Conservation (phyloP, 2,888 invertebrate species). For the Hydroisotoma schaefferi region DNA sequence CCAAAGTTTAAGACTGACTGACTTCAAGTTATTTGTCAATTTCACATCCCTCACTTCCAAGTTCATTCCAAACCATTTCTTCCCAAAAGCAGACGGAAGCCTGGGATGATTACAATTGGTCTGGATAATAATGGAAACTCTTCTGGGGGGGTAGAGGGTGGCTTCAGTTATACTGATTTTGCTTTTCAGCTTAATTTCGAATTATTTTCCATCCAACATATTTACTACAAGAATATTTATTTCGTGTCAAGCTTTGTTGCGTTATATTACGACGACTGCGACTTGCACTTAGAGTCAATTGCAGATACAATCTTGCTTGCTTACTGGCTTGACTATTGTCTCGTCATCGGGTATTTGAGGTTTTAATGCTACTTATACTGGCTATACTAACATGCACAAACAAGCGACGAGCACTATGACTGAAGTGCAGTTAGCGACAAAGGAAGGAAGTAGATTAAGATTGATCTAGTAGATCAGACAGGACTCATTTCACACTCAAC, state of each 20-base stretch:
- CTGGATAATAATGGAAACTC: constrained; percentile 2
- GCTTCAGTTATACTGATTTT: too few species aligned
- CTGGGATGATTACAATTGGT: constrained; percentile 14
- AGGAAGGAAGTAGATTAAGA: constrained; percentile 35
- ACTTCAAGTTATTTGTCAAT: constrained; percentile 12
- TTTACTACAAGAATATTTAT: too few species aligned
- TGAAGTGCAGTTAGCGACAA: constrained; percentile 18
- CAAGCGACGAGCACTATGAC: too few species aligned
- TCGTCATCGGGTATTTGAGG: too few species aligned
- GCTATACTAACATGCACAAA: too few species aligned
- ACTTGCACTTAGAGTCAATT: neutral
- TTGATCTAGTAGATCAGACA: constrained; percentile 44
- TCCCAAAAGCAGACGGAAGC: constrained; percentile 17
- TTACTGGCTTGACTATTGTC: neutral
- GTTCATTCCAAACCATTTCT: constrained; percentile 35
- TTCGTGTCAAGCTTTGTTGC: too few species aligned
- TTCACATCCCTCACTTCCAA: constrained; percentile 10
- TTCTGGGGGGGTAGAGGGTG: neutral
- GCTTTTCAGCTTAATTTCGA: too few species aligned
- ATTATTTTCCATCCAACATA: too few species aligned
- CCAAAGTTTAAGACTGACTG: neutral
- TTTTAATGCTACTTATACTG: too few species aligned
- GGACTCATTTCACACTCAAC: constrained; percentile 44
- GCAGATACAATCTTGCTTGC: constrained; percentile 1
- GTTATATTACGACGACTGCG: neutral